These are phyloP conservation scores for Mallotus villosus DNA, from an alignment of 2,797 vertebrate species.

Conservation along the genomic window DNA sequence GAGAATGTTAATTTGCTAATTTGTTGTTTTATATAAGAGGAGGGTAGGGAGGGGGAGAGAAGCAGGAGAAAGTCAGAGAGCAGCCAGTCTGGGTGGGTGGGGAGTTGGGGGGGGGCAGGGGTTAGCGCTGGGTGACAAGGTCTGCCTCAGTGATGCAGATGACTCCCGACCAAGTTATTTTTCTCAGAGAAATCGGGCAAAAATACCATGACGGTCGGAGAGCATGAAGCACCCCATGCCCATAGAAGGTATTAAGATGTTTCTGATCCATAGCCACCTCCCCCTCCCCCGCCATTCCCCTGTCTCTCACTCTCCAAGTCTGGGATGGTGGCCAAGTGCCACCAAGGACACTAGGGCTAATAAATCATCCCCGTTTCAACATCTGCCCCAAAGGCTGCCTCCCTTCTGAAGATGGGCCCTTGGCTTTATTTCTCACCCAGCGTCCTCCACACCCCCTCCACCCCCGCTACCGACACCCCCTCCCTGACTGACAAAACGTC, in stretches of 20 bases:
- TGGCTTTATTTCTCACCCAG: slow-evolving; percentile 85
- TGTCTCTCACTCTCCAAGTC: slow-evolving; percentile 66
- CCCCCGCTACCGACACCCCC: slow-evolving; percentile 56
- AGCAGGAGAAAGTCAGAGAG: slow-evolving; percentile 17
- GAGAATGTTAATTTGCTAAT: slow-evolving; percentile 76
- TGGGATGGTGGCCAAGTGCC: slow-evolving; percentile 94
- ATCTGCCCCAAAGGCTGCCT: slow-evolving; percentile 85
- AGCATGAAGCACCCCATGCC: slow-evolving; percentile 71
- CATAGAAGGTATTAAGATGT: slow-evolving; percentile 79
- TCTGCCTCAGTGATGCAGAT: slow-evolving; percentile 69
- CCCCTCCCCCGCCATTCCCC: slow-evolving; percentile 58
- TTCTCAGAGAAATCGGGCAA: slow-evolving; percentile 72
- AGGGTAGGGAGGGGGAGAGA: not conserved
- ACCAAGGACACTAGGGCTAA: slow-evolving; percentile 85
- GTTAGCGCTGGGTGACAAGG: slow-evolving; percentile 64
- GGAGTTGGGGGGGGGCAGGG: slow-evolving; percentile 23
- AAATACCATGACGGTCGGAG: slow-evolving; percentile 78
- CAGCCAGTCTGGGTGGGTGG: slow-evolving; percentile 8
- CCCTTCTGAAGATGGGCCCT: slow-evolving; percentile 83
- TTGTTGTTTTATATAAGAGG: slow-evolving; percentile 69
- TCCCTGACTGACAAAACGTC: slow-evolving; percentile 87
- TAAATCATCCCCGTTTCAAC: slow-evolving; percentile 94
- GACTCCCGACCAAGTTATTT: slow-evolving; percentile 76
- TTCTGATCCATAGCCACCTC: slow-evolving; percentile 65
- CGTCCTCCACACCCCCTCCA: slow-evolving; percentile 75